Percentiles rank a stretch among this genome's conserved stretches.
phyloP scores from a whole-genome alignment of 2,113 vertebrate genomes.

The Caranx melampygus region DNA sequence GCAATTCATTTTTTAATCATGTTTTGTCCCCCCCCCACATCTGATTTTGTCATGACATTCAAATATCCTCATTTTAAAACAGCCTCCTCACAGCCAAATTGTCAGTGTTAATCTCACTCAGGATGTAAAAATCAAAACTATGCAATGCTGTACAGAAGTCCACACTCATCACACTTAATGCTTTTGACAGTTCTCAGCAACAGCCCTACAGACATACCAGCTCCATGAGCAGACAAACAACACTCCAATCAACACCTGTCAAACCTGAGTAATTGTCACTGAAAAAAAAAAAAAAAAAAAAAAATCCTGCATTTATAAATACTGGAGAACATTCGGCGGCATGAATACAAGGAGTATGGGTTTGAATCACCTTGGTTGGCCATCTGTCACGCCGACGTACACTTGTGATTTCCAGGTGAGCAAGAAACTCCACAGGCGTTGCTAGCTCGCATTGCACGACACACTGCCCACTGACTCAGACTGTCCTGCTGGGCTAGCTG shows the following conservation, averaged over 20 bases:
- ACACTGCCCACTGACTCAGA: conserved; percentile 33
- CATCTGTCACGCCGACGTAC: conserved; percentile 66
- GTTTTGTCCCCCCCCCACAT: not conserved
- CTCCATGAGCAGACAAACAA: conserved; percentile 44
- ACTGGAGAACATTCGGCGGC: conserved; percentile 1
- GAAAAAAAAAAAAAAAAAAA: conserved; percentile 1
- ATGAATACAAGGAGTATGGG: not conserved
- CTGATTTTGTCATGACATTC: not conserved
- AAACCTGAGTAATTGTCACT: conserved; percentile 35
- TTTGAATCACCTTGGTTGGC: conserved; percentile 64
- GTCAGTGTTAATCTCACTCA: not conserved
- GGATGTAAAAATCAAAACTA: conserved; percentile 2
- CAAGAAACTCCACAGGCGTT: conserved; percentile 11
- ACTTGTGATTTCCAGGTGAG: conserved; percentile 51
- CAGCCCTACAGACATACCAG: conserved; percentile 44
- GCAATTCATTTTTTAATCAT: not conserved
- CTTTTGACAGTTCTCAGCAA: conserved; percentile 43
- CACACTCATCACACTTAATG: conserved; percentile 19
- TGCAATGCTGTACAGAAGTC: not conserved
- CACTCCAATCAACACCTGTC: conserved; percentile 52
- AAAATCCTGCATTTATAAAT: not conserved
- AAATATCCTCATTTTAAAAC: not conserved
- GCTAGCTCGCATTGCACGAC: not conserved
- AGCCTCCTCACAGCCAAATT: not conserved
- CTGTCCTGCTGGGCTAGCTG: conserved; percentile 48